phyloP scores from a whole-genome alignment of 2,113 vertebrate species.

The Pelobates fuscus region DNA sequence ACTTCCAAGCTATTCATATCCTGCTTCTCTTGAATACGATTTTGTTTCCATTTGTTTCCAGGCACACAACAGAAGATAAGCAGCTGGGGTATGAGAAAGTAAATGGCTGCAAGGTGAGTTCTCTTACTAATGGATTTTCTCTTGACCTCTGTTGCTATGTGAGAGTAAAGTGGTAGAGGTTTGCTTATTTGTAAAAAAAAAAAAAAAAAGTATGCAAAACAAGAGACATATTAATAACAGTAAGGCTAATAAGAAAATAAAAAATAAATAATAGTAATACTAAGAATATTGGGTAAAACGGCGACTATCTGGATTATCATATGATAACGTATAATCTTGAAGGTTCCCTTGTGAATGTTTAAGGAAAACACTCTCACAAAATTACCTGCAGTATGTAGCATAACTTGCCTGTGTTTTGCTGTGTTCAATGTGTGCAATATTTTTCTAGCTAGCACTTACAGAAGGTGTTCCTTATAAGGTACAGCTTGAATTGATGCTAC shows the following conservation, averaged over 20 bases:
- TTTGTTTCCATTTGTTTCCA: conserved; percentile 41
- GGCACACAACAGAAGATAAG: conserved; percentile 31
- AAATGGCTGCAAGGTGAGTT: conserved; percentile 34
- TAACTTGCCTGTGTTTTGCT: conserved; percentile 51
- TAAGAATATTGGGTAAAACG: not conserved
- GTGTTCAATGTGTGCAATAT: conserved; percentile 42
- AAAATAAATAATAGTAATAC: conserved; percentile 23
- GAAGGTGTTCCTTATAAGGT: conserved; percentile 64
- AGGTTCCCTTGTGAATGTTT: conserved; percentile 53
- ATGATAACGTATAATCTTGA: not conserved
- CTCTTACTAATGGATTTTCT: conserved; percentile 49
- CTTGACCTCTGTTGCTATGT: conserved; percentile 48
- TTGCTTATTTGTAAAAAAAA: conserved; percentile 27
- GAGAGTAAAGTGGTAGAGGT: conserved; percentile 20
- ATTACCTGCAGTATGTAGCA: conserved; percentile 51
- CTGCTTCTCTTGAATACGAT: conserved; percentile 16
- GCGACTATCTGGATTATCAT: conserved; percentile 4
- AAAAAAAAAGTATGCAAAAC: conserved; percentile 41
- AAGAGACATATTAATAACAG: not conserved
- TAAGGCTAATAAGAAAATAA: no score
- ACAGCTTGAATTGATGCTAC: conserved; percentile 62
- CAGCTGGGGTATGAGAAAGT: conserved; percentile 39
- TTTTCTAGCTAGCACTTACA: conserved; percentile 57
- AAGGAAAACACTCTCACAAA: conserved; percentile 60
- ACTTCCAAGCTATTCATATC: conserved; percentile 8